Percentiles rank a stretch among this genome's conserved stretches.
These are phyloP conservation scores for Empis livida DNA, from an alignment of 2,888 invertebrate genomes.

Conservation along the genomic window DNA sequence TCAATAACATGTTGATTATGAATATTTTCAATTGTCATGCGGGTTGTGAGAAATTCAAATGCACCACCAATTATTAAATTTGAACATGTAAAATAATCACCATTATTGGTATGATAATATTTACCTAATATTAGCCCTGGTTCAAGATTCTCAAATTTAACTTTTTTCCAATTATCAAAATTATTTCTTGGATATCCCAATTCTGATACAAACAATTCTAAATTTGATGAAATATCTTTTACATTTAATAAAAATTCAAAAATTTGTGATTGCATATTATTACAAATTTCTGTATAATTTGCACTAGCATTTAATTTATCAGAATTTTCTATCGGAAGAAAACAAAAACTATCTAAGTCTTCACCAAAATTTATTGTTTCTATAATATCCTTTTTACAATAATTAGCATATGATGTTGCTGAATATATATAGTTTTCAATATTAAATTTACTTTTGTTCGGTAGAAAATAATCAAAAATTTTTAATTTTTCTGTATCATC, in stretches of 20 bases:
- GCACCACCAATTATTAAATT: constrained; percentile 27
- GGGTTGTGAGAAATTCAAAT: constrained; percentile 25
- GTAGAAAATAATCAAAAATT: constrained; percentile 22
- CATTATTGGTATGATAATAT: constrained; percentile 11
- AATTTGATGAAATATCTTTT: constrained; percentile 3
- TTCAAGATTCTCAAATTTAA: constrained; percentile 18
- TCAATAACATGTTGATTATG: constrained; percentile 24
- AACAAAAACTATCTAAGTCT: constrained; percentile 22
- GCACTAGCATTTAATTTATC: constrained; percentile 7
- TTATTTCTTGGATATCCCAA: constrained; percentile 25
- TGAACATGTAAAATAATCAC: constrained; percentile 22
- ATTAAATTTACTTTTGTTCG: constrained; percentile 8
- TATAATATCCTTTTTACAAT: constrained; percentile 2
- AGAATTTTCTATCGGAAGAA: constrained; percentile 16
- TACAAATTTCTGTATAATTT: constrained; percentile 27
- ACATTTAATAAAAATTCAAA: constrained; percentile 13
- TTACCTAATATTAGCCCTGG: constrained; percentile 18
- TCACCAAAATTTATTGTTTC: constrained; percentile 24
- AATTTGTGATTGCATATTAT: constrained; percentile 20
- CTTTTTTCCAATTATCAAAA: constrained; percentile 21
- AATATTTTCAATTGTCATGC: constrained; percentile 10
- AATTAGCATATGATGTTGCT: constrained; percentile 12
- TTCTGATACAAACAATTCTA: constrained; percentile 20
- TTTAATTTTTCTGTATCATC: constrained; percentile 12
- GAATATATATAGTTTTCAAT: constrained; percentile 14